Evolutionary conservation across 2,797 vertebrate species (phyloP).

Genomic region (Taeniopygia guttata): DNA sequence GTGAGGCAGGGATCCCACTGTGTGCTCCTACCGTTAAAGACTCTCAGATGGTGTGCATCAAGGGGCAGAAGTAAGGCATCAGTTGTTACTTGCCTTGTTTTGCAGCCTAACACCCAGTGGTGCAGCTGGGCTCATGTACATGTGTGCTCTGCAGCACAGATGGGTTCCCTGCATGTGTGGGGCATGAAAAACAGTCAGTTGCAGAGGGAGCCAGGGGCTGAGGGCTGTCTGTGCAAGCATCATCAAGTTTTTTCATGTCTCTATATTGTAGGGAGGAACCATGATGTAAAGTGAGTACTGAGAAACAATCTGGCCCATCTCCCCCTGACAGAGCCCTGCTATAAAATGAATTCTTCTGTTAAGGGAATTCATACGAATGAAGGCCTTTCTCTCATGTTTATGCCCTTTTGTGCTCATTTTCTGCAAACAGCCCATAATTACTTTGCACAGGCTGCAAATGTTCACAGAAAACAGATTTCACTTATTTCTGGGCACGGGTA

Average conservation of each 20-base stretch:
- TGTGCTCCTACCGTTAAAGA: neutral
- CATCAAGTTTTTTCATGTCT: rapidly evolving
- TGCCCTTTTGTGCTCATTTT: neutral
- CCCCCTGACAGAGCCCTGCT: neutral
- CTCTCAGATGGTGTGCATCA: neutral
- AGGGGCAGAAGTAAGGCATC: neutral
- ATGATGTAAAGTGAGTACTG: neutral
- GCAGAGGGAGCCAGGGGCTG: neutral
- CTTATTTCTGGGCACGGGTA: rapidly evolving
- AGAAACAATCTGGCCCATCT: neutral
- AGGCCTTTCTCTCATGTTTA: neutral
- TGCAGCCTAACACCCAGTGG: rapidly evolving
- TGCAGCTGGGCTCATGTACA: rapidly evolving
- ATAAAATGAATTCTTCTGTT: neutral
- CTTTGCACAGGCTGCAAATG: neutral
- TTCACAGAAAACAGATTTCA: neutral
- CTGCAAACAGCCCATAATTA: neutral
- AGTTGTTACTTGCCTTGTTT: neutral
- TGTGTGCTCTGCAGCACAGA: neutral
- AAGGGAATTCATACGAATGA: neutral
- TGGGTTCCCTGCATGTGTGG: rapidly evolving
- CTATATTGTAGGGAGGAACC: rapidly evolving
- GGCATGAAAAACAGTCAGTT: rapidly evolving
- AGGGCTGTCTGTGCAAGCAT: neutral
- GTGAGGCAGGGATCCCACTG: rapidly evolving